Evolutionary conservation across 2,113 vertebrate species (phyloP), one percentile per base, ranked within the genome.

Genomic region (Leptosomus discolor): DNA sequence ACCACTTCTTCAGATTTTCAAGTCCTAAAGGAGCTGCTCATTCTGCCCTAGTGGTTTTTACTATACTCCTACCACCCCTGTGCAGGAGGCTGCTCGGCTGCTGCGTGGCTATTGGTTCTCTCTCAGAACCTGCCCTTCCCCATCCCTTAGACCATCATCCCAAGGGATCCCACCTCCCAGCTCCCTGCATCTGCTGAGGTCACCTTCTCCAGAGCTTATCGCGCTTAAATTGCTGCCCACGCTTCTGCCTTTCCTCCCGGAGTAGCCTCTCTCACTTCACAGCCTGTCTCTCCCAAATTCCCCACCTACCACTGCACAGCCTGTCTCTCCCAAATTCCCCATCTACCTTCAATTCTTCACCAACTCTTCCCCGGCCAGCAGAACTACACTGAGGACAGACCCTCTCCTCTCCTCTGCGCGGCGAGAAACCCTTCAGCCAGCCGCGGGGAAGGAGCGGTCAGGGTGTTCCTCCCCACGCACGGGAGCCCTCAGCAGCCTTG

Each of bases 201-300:
- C 17, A 3, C 29, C 51, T 56, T 30, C 68, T 48, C 60, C 20
- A 21, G 58, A 46, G 11, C 32, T 26, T 8, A 26, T 2, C 54
- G 11, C 3, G 0, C 34, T 34, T 14, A 3, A 12, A 6, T 0
- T 2, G 53, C 80, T 74, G 58, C 26, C 80, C 8, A 0, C 11
- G 71, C 26, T 6, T 20, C 37, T 5, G 37, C 70, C 48, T 16
- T 45, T 27, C 69, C 64, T 8, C 0, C 24, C 15, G 63, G 6
- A 63, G 9, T 3, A 9, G 29, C 6, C 41, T 39, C 23, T 48
- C 22, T 5, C 58, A 4, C 5, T 56, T 7, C 41, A 24, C 0
- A 29, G 32, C 4, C 81, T 19, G 21, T 15, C 19, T 34, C 26
- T 45, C 48, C n/a, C 65, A 11, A 0, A 11, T 11, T 34, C 41